phyloP scores from a whole-genome alignment of 2,888 invertebrate species.

The Octodonta nipae region DNA sequence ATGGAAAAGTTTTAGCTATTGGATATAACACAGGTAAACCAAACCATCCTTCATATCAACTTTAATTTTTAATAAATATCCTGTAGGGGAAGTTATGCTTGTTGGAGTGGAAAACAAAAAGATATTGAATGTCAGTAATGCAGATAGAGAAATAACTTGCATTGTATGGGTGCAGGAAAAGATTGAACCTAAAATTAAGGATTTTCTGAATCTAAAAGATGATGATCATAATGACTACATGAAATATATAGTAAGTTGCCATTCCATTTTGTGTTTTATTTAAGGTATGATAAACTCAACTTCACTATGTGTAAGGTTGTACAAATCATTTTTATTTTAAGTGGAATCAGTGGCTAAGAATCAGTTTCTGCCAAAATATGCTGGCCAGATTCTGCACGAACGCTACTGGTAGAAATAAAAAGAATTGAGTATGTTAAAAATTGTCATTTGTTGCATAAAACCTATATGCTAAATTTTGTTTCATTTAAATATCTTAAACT shows the following conservation, averaged over 20 bases:
- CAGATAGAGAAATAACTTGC: conserved; percentile 52
- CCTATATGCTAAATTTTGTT: too few species aligned
- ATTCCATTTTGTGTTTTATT: conserved; percentile 3
- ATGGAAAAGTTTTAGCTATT: conserved; percentile 74
- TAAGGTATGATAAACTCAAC: too few species aligned
- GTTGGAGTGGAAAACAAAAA: conserved; percentile 80
- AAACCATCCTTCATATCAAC: background rate
- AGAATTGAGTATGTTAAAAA: too few species aligned
- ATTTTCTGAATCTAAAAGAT: conserved; percentile 15
- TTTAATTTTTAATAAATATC: background rate
- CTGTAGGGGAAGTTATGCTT: conserved; percentile 51
- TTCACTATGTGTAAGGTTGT: too few species aligned
- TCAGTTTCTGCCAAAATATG: too few species aligned
- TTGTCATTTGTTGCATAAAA: too few species aligned
- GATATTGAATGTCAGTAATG: conserved; percentile 51
- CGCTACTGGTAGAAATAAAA: too few species aligned
- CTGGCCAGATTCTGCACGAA: too few species aligned
- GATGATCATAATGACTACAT: conserved; percentile 25
- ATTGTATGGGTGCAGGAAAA: conserved; percentile 51
- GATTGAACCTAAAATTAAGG: conserved; percentile 17
- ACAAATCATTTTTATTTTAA: too few species aligned
- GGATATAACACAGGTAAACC: conserved; percentile 56
- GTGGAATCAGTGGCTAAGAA: too few species aligned
- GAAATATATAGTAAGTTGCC: conserved; percentile 26
- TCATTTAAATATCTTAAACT: too few species aligned